These are phyloP conservation scores for Ciconia boyciana DNA, from an alignment of 2,113 vertebrate genomes.

Conservation along the genomic window DNA sequence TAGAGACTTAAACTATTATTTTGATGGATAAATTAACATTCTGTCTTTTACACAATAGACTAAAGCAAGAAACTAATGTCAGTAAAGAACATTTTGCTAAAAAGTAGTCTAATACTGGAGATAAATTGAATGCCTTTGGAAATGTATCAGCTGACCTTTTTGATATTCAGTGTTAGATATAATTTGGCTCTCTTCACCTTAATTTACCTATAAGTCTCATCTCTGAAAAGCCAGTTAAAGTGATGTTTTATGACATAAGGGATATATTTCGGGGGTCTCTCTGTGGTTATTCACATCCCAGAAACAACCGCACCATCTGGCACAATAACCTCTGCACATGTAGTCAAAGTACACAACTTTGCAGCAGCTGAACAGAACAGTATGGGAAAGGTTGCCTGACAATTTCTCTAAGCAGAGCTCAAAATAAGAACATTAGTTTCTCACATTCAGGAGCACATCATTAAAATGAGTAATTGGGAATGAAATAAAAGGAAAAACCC, in stretches of 20 bases:
- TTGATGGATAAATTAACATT: background rate
- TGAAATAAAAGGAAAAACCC: slow-evolving; percentile 27
- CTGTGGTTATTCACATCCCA: slow-evolving; percentile 20
- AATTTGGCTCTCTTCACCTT: background rate
- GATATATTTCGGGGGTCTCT: slow-evolving; percentile 25
- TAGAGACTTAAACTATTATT: background rate
- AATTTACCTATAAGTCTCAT: slow-evolving; percentile 13
- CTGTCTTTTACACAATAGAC: background rate
- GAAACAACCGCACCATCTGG: slow-evolving; percentile 38
- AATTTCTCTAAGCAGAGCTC: slow-evolving; percentile 16
- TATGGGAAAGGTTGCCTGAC: background rate
- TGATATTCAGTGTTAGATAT: background rate
- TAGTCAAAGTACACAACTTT: background rate
- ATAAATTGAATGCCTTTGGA: background rate
- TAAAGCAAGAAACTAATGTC: background rate
- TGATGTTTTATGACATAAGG: slow-evolving; percentile 33
- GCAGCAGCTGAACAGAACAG: slow-evolving; percentile 1
- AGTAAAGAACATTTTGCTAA: background rate
- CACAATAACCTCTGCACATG: slow-evolving; percentile 34
- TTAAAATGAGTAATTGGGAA: slow-evolving; percentile 58
- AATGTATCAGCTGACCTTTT: slow-evolving; percentile 2
- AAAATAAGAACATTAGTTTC: background rate
- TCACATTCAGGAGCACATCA: slow-evolving; percentile 19
- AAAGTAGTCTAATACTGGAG: background rate
- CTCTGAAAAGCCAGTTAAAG: slow-evolving; percentile 26